A percentile compares a stretch with the other conserved stretches of the same genome.
Conservation (phyloP, 2,113 vertebrate species). For the Gymnocephalus cernua region DNA sequence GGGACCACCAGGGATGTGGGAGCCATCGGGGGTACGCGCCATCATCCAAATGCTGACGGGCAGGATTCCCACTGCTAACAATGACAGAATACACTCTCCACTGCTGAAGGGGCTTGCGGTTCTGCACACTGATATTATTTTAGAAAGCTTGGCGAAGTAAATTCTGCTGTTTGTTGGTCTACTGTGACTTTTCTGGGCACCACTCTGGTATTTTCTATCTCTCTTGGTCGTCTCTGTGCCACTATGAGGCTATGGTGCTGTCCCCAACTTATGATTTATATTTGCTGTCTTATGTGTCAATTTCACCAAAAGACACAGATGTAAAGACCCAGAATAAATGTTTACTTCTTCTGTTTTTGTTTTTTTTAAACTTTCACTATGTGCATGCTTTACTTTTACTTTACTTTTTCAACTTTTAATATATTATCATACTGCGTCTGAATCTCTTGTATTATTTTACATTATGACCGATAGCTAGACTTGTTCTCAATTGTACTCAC, state of each 20-base stretch:
- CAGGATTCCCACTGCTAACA: constrained; percentile 48
- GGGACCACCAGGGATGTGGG: constrained; percentile 34
- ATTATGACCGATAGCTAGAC: neutral
- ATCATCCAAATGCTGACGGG: constrained; percentile 13
- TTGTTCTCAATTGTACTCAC: neutral
- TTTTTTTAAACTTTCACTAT: neutral
- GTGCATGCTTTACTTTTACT: neutral
- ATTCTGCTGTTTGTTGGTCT: constrained; percentile 25
- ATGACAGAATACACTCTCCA: constrained; percentile 47
- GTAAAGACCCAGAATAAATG: too few species aligned
- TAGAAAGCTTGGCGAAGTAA: neutral
- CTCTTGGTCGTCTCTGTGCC: neutral
- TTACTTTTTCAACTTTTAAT: neutral
- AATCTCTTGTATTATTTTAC: neutral
- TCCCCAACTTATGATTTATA: neutral
- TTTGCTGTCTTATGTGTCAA: neutral
- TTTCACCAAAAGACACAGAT: neutral
- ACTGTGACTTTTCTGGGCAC: constrained; percentile 18
- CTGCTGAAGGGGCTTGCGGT: constrained; percentile 10
- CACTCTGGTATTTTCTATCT: neutral
- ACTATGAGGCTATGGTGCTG: neutral
- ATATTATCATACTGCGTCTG: neutral
- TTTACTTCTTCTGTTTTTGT: too few species aligned
- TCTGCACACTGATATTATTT: constrained; percentile 31
- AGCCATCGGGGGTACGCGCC: constrained; percentile 11